A percentile compares a stretch with the other conserved stretches of the same genome.
phyloP scores from a whole-genome alignment of 2,888 invertebrate species.

The Drosophila mercatorum region DNA sequence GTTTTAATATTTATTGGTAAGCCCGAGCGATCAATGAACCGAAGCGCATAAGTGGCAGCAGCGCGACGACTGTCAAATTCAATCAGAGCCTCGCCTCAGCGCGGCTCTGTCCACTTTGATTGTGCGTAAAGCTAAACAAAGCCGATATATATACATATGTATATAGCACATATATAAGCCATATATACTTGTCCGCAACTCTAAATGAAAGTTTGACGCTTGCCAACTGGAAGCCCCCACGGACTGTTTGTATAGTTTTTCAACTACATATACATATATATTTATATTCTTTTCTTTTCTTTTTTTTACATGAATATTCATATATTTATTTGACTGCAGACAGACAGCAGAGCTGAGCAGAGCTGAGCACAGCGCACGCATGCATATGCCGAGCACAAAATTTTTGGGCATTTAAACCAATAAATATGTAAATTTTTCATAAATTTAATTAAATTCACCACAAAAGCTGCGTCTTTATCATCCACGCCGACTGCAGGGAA shows the following conservation, averaged over 20 bases:
- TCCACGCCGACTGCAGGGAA: slow-evolving; percentile 40
- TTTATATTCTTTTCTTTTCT: slow-evolving; percentile 7
- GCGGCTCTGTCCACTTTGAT: neutral
- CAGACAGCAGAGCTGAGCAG: slow-evolving; percentile 9
- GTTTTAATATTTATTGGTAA: slow-evolving; percentile 53
- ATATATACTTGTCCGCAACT: slow-evolving; percentile 1
- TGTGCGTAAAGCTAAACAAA: slow-evolving; percentile 1
- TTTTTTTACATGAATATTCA: slow-evolving; percentile 67
- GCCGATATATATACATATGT: neutral
- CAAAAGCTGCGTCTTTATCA: slow-evolving; percentile 63
- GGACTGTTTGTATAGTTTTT: slow-evolving; percentile 5
- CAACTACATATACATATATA: neutral
- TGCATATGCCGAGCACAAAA: slow-evolving; percentile 47
- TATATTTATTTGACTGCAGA: slow-evolving; percentile 46
- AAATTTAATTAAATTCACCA: slow-evolving; percentile 81
- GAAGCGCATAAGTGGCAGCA: slow-evolving; percentile 36
- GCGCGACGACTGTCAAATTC: slow-evolving; percentile 40
- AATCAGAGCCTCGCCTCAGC: slow-evolving; percentile 31
- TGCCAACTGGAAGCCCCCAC: slow-evolving; percentile 19
- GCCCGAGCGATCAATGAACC: slow-evolving; percentile 50
- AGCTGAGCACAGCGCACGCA: slow-evolving; percentile 41
- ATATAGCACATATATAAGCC: neutral
- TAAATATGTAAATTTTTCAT: slow-evolving; percentile 81
- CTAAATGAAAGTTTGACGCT: slow-evolving; percentile 33
- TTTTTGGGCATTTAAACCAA: slow-evolving; percentile 77